Percentiles rank a stretch among this genome's conserved stretches.
These are phyloP conservation scores for Tinamus guttatus DNA, from an alignment of 2,113 vertebrate species.

Conservation along the genomic window DNA sequence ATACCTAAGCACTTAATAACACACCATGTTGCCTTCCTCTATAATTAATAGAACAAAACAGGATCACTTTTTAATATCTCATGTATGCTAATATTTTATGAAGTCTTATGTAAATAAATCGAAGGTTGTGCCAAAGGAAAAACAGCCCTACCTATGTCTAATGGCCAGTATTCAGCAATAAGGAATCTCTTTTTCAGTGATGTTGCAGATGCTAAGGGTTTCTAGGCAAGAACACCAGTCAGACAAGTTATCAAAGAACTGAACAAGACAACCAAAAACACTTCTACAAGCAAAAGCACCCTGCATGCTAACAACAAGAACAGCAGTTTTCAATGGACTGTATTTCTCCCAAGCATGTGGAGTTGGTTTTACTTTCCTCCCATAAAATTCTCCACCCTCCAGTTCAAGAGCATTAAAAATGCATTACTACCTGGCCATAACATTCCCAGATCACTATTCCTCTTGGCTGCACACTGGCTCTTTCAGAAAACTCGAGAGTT, in stretches of 20 bases:
- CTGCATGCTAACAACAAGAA: background rate
- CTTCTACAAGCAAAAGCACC: background rate
- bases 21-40: background rate
- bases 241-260: background rate
- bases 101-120: background rate
- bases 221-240: background rate
- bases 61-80: background rate
- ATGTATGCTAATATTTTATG: background rate
- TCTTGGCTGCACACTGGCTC: background rate
- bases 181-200: background rate
- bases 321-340: background rate
- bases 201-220: background rate
- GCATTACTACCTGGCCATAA: background rate
- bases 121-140: background rate
- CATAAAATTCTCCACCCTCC: background rate
- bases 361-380: background rate
- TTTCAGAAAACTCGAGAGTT: background rate
- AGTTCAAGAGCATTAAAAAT: background rate
- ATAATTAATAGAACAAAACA: background rate
- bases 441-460: background rate
- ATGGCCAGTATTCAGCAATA: background rate
- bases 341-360: background rate
- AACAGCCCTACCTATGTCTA: background rate
- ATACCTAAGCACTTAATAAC: background rate
- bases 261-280: background rate